These are phyloP conservation scores for Cataglyphis cursor DNA, from an alignment of 2,888 invertebrate species.

Conservation along the genomic window DNA sequence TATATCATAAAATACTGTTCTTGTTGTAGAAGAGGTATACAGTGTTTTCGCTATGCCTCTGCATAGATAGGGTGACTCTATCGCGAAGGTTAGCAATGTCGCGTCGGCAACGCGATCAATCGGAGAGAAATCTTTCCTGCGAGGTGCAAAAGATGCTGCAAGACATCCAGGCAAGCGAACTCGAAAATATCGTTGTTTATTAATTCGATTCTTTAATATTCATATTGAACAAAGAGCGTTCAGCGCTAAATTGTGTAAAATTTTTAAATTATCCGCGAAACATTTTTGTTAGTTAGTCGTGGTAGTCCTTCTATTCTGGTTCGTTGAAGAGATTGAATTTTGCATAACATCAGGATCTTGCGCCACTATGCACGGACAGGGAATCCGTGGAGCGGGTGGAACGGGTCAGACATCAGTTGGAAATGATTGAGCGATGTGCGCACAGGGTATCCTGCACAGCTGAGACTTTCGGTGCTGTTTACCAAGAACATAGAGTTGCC, in stretches of 20 bases:
- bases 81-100: constrained; percentile 79
- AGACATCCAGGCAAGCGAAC: constrained; percentile 81
- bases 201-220: background rate
- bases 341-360: constrained; percentile 79
- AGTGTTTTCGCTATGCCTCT: constrained; percentile 83
- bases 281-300: background rate
- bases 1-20: background rate
- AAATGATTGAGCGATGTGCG: constrained; percentile 83
- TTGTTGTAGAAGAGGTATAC: constrained; percentile 81
- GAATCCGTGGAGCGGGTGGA: constrained; percentile 84
- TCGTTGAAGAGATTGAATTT: constrained; percentile 62
- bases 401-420: constrained; percentile 80
- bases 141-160: constrained; percentile 82
- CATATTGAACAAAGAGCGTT: background rate
- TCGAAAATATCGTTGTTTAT: constrained; percentile 18
- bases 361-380: constrained; percentile 83
- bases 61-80: constrained; percentile 83
- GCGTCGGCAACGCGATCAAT: constrained; percentile 83
- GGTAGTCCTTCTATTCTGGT: constrained; percentile 36
- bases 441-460: constrained; percentile 82
- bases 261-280: background rate
- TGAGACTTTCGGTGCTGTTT: constrained; percentile 84
- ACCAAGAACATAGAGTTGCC: constrained; percentile 83
- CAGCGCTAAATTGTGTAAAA: background rate
- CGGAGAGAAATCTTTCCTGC: constrained; percentile 81